A percentile compares a stretch with the other conserved stretches of the same genome.
These are phyloP conservation scores for Lethrus apterus DNA, from an alignment of 1,140 invertebrate genomes.

Conservation along the genomic window DNA sequence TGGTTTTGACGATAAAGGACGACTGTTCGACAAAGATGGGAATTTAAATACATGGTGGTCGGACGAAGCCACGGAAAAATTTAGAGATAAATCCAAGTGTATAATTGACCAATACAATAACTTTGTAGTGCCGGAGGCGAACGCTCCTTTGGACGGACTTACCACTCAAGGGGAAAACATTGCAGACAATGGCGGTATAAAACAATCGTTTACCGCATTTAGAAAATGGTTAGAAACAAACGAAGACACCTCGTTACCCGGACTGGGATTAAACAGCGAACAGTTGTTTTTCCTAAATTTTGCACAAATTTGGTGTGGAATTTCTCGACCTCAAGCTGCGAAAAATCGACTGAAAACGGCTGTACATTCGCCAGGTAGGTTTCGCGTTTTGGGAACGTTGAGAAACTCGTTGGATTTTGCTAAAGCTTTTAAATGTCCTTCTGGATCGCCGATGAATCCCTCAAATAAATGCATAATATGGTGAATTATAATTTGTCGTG, in stretches of 20 bases:
- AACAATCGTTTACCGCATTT: slow-evolving; percentile 72
- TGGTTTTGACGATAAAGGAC: slow-evolving; percentile 60
- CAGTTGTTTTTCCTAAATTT: slow-evolving; percentile 81
- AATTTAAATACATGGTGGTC: slow-evolving; percentile 77
- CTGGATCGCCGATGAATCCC: slow-evolving; percentile 66
- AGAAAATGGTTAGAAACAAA: slow-evolving; percentile 49
- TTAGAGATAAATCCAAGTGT: slow-evolving; percentile 66
- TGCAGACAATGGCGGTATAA: slow-evolving; percentile 83
- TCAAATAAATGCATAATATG: slow-evolving; percentile 69
- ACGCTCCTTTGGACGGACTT: slow-evolving; percentile 54
- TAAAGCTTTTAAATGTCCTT: slow-evolving; percentile 56
- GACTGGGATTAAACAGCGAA: slow-evolving; percentile 61
- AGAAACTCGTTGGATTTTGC: slow-evolving; percentile 73
- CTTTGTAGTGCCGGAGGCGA: slow-evolving; percentile 54
- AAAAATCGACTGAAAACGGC: slow-evolving; percentile 69
- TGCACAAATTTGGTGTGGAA: slow-evolving; percentile 59
- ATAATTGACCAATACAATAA: slow-evolving; percentile 68
- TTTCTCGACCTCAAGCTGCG: slow-evolving; percentile 74
- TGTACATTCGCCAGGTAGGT: slow-evolving; percentile 75
- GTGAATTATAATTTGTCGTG: slow-evolving; percentile 41
- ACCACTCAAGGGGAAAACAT: slow-evolving; percentile 76
- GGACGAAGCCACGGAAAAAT: slow-evolving; percentile 51
- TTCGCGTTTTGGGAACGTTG: slow-evolving; percentile 62
- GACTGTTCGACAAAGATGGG: slow-evolving; percentile 62
- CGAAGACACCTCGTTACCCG: slow-evolving; percentile 57